Evolutionary conservation across 2,113 vertebrate species (phyloP), one percentile per base, ranked within the genome.

Genomic region (Hepsetus odoe): DNA sequence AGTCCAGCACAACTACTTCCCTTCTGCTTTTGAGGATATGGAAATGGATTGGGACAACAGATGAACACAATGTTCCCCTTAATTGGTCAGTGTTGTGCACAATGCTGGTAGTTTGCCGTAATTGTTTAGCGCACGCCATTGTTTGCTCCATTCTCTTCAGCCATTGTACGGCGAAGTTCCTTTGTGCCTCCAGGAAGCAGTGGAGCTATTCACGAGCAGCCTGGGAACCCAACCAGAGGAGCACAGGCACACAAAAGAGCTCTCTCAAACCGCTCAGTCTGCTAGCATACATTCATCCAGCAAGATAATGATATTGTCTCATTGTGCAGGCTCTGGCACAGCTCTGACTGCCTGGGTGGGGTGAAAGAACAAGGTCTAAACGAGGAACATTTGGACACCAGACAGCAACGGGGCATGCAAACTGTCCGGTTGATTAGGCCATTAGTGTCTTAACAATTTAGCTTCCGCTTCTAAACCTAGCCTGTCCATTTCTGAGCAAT

Each of bases 141-240:
- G 88, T 91, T 86, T 85, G 77, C 75, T 66, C 86, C 83, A 77
- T 81, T 89, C 69, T 77, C 33, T 46, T 72, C 40, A 44, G 51
- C 69, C 85, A 91, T 91, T 92, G 86, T 91, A 78, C 59, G 79
- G 84, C 64, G 79, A 80, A 86, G 81, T 83, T 84, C 73, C 81
- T 86, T 84, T 80, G 77, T 83, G 74, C 75, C 77, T 88, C 80
- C 78, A 80, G 79, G 76, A 83, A 84, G 88, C 85, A 82, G 66
- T 79, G 78, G 72, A 84, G 82, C 88, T 87, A 87, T 91, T 91
- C 88, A 89, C 66, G 24, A 71, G 75, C 76, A 88, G 82, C 86
- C 85, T 88, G 88, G 86, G 83, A 90, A 89, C 85, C 78, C 85
- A 84, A 90, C 82, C 87, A 87, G 86, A 84, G 80, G 84, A 82